These are phyloP conservation scores for Scomberomorus guttatus DNA, from an alignment of 2,797 vertebrate species.

Conservation along the genomic window DNA sequence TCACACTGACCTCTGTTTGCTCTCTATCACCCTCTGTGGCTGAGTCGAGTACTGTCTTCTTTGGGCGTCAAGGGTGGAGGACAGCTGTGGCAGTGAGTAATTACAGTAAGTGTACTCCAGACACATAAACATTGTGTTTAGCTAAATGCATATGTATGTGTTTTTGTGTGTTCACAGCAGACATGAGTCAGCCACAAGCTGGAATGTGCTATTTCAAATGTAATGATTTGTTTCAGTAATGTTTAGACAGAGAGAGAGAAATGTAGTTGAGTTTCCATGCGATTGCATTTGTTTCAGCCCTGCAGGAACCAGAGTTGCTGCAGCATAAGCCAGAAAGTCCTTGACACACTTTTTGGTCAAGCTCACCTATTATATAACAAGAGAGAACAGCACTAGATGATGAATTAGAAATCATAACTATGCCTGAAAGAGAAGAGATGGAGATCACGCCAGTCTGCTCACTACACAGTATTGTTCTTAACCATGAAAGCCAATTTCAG, in stretches of 20 bases:
- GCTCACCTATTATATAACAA: slow-evolving; percentile 53
- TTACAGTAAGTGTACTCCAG: not conserved
- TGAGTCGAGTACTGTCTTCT: slow-evolving; percentile 69
- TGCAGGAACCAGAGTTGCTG: slow-evolving; percentile 20
- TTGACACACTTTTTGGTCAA: slow-evolving; percentile 46
- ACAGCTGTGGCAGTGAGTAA: slow-evolving; percentile 65
- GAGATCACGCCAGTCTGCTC: slow-evolving; percentile 13
- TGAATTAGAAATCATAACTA: slow-evolving; percentile 47
- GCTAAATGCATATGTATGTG: not conserved
- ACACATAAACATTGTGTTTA: not conserved
- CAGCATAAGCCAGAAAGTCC: slow-evolving; percentile 50
- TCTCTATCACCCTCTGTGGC: slow-evolving; percentile 60
- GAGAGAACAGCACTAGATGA: slow-evolving; percentile 30
- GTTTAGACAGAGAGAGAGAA: not conserved
- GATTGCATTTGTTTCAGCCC: not conserved
- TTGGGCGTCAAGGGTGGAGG: slow-evolving; percentile 72
- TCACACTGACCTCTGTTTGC: slow-evolving; percentile 68
- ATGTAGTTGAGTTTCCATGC: not conserved
- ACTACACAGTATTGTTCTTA: not conserved
- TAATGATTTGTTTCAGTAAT: slow-evolving; percentile 1
- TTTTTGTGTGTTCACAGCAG: not conserved
- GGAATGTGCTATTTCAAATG: not conserved
- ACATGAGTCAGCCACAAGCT: not conserved
- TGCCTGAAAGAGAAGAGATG: slow-evolving; percentile 22
- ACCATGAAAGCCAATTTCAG: not conserved